A percentile compares a stretch with the other conserved stretches of the same genome.
These are phyloP conservation scores for Sylvia borin DNA, from an alignment of 2,797 vertebrate genomes.

Conservation along the genomic window DNA sequence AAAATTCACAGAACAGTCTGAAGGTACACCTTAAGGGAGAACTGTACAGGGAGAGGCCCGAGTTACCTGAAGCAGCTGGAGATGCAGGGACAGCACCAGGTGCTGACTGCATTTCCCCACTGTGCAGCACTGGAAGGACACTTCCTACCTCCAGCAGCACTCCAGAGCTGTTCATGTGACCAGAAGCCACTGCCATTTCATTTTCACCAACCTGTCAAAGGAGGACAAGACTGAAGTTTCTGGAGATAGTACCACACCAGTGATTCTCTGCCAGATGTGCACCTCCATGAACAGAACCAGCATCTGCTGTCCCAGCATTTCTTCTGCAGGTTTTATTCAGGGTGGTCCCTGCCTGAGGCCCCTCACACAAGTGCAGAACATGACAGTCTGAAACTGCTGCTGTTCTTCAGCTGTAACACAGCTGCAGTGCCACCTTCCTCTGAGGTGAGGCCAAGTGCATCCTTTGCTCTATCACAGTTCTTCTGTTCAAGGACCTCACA, in stretches of 20 bases:
- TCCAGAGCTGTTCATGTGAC: slow-evolving; percentile 80
- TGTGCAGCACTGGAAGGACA: slow-evolving; percentile 83
- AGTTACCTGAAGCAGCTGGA: slow-evolving; percentile 91
- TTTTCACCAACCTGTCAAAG: slow-evolving; percentile 87
- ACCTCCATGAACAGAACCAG: neutral
- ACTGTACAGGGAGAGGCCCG: neutral
- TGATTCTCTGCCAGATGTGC: neutral
- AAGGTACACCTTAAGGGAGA: neutral
- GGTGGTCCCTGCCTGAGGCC: neutral
- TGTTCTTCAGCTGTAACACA: neutral
- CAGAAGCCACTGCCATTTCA: slow-evolving; percentile 82
- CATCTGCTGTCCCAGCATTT: neutral
- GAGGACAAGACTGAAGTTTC: slow-evolving; percentile 70
- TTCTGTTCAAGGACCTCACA: neutral
- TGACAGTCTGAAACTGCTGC: neutral
- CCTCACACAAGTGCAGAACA: neutral
- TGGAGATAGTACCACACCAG: neutral
- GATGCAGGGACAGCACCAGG: slow-evolving; percentile 84
- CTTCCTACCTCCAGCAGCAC: slow-evolving; percentile 84
- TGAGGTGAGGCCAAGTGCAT: neutral
- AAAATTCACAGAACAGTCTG: neutral
- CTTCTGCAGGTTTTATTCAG: neutral
- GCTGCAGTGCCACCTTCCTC: neutral
- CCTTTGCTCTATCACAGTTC: neutral
- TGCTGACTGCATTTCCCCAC: slow-evolving; percentile 86